phyloP scores from a whole-genome alignment of 53 echinoderm and acorn worm species.

The Hippasteria phrygiana region DNA sequence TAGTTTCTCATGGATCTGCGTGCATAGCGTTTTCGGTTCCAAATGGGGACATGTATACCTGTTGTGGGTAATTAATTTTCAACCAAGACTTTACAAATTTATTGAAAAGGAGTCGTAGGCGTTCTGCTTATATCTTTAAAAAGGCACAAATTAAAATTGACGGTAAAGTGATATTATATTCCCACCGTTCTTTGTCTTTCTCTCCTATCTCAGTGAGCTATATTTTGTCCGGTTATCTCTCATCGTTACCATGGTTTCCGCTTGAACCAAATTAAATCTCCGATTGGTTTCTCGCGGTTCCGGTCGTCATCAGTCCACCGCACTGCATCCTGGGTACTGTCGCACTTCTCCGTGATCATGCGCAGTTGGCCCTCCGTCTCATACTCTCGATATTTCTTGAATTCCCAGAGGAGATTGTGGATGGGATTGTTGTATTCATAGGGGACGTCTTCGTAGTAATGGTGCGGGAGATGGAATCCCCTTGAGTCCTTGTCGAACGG shows the following conservation, averaged over 20 bases:
- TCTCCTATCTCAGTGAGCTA: not conserved
- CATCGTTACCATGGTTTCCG: not conserved
- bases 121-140: no score
- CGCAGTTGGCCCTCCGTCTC: slow-evolving; percentile 20
- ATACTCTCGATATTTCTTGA: slow-evolving; percentile 26
- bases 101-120: no score
- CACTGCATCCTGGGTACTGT: not conserved
- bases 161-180: no score
- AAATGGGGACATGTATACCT: no score
- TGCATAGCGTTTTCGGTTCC: no score
- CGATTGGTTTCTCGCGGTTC: slow-evolving; percentile 24
- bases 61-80: no score
- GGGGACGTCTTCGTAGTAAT: slow-evolving; percentile 77
- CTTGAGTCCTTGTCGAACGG: slow-evolving; percentile 59
- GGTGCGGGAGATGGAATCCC: slow-evolving; percentile 65
- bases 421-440: slow-evolving; percentile 72
- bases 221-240: not conserved
- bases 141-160: no score
- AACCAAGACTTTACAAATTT: no score
- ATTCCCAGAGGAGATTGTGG: slow-evolving; percentile 67
- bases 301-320: not conserved
- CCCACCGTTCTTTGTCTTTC: no score
- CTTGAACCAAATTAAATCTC: slow-evolving; percentile 38
- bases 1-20: no score
- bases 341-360: slow-evolving; percentile 38